phyloP scores from a whole-genome alignment of 2,113 vertebrate species.

The Rhynchomys soricoides region DNA sequence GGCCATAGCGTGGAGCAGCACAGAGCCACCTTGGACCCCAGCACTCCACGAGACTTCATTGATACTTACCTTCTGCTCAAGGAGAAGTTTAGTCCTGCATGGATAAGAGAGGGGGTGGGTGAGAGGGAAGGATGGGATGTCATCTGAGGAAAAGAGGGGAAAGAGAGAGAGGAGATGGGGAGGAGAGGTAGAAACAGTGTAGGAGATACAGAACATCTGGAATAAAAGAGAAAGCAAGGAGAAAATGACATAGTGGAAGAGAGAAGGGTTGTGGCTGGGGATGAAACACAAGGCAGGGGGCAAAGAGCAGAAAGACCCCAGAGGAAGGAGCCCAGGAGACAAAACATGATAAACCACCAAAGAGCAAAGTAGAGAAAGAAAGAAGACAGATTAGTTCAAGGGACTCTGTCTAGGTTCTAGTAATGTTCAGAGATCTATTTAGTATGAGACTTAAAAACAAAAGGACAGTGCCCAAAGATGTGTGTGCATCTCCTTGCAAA shows the following conservation, averaged over 20 bases:
- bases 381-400: neutral
- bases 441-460: too few relatives aligned
- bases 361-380: neutral
- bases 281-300: neutral
- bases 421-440: too few relatives aligned
- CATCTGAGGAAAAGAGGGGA: too few relatives aligned
- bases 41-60: constrained; percentile 84
- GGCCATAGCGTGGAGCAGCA: constrained; percentile 82
- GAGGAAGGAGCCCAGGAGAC: neutral
- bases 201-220: neutral
- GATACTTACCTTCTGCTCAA: constrained; percentile 81
- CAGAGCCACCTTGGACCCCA: constrained; percentile 80
- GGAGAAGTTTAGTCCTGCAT: constrained; percentile 75
- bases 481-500: too few relatives aligned
- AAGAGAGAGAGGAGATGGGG: accelerated
- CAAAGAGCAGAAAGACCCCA: neutral
- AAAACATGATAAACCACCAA: neutral
- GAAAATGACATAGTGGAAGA: neutral
- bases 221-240: accelerated
- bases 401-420: neutral
- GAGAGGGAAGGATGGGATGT: accelerated
- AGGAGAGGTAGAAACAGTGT: neutral
- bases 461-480: too few relatives aligned
- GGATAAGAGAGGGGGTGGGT: neutral
- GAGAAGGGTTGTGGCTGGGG: neutral